These are phyloP conservation scores for Caradrina kadenii DNA, from an alignment of 2,888 invertebrate species.

Conservation along the genomic window DNA sequence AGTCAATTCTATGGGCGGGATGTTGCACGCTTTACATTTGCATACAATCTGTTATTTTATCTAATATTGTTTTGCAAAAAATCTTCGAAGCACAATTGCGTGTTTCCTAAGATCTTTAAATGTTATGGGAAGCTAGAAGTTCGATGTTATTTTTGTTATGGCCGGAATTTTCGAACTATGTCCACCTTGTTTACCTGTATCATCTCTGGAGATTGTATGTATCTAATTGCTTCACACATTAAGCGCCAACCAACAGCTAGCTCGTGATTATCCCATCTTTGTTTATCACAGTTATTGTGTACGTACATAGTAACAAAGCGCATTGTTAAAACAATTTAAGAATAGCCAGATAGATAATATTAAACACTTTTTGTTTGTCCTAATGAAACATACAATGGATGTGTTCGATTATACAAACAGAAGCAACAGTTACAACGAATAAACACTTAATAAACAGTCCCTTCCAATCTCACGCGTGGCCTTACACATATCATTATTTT, in stretches of 20 bases:
- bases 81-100: constrained; percentile 30
- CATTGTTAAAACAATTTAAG: constrained; percentile 79
- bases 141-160: neutral
- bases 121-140: constrained; percentile 7
- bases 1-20: constrained; percentile 68
- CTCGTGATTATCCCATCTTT: constrained; percentile 52
- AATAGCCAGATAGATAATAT: constrained; percentile 78
- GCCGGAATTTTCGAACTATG: neutral
- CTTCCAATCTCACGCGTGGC: constrained; percentile 45
- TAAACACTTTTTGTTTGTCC: constrained; percentile 76
- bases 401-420: constrained; percentile 59
- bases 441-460: constrained; percentile 60
- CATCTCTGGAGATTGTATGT: neutral
- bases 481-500: constrained; percentile 48
- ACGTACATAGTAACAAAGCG: constrained; percentile 71
- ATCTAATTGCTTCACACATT: constrained; percentile 9
- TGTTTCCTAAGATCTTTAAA: constrained; percentile 24
- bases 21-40: constrained; percentile 65
- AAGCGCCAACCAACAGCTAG: constrained; percentile 10
- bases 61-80: constrained; percentile 44
- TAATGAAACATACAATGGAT: constrained; percentile 68
- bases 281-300: constrained; percentile 44
- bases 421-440: constrained; percentile 41
- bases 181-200: neutral
- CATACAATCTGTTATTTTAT: constrained; percentile 64